Evolutionary conservation across 2,888 invertebrate species (phyloP).

Genomic region (Temnothorax unifasciatus): DNA sequence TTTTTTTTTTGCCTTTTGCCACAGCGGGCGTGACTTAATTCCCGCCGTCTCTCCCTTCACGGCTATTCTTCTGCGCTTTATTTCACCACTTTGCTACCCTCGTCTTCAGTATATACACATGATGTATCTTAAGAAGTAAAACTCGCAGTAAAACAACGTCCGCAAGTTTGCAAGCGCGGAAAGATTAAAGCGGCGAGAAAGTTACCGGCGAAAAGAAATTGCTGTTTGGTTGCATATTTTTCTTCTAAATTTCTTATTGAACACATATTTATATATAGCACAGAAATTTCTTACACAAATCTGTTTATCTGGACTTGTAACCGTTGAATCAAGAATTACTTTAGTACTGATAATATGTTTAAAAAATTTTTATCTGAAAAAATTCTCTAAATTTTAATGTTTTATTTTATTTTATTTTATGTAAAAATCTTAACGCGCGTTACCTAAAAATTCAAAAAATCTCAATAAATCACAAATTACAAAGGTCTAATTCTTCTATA

Average conservation of each 20-base stretch:
- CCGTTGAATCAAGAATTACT: not conserved
- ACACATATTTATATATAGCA: not conserved
- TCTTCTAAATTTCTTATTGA: not conserved
- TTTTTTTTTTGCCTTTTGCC: not conserved
- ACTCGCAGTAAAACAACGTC: constrained; percentile 11
- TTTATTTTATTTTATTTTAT: not conserved
- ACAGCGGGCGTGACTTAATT: constrained; percentile 30
- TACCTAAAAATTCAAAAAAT: not conserved
- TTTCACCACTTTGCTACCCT: not conserved
- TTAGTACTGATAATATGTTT: not conserved
- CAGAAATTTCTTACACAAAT: not conserved
- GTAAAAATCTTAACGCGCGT: too few species aligned
- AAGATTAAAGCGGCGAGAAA: not conserved
- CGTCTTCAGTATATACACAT: constrained; percentile 21
- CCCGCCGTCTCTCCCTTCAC: not conserved
- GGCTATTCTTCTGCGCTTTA: constrained; percentile 14
- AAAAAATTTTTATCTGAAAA: not conserved
- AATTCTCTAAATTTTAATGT: not conserved
- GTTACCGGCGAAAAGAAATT: constrained; percentile 16
- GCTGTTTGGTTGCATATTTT: not conserved
- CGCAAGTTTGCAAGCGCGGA: not conserved
- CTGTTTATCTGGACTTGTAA: not conserved
- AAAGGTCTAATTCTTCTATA: not conserved
- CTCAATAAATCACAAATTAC: not conserved
- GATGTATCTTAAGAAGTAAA: constrained; percentile 16